Conservation (phyloP, 2,888 invertebrate genomes). For the Diaphora mendica region DNA sequence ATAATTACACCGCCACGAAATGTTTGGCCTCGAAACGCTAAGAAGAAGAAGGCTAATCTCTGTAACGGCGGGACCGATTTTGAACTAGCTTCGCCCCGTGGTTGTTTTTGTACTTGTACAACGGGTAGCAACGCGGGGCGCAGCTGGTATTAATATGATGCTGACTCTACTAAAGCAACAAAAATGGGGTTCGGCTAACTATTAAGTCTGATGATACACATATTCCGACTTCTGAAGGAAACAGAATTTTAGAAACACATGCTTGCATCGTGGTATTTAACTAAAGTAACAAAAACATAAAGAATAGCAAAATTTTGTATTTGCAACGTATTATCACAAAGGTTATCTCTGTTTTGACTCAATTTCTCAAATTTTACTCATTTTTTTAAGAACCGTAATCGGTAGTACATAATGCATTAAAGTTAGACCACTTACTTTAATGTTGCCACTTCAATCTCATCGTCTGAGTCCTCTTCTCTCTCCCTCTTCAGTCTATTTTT, state of each 20-base stretch:
- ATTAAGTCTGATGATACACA: neutral
- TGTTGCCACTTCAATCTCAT: constrained; percentile 57
- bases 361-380: neutral
- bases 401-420: neutral
- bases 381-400: neutral
- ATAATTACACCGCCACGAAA: no score
- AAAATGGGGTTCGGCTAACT: neutral
- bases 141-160: neutral
- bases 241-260: neutral
- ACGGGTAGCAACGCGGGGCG: no score
- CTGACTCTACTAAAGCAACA: neutral
- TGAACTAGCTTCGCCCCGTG: no score
- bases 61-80: no score
- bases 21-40: no score
- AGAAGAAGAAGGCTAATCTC: no score
- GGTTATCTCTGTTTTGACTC: neutral
- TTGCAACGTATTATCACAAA: neutral
- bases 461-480: constrained; percentile 71
- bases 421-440: constrained; percentile 53
- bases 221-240: neutral
- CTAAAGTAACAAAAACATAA: neutral
- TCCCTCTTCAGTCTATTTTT: constrained; percentile 69
- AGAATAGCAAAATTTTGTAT: neutral
- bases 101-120: no score
- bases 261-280: neutral